Conservation (phyloP, 2,888 invertebrate genomes). For the Cephus runcator region DNA sequence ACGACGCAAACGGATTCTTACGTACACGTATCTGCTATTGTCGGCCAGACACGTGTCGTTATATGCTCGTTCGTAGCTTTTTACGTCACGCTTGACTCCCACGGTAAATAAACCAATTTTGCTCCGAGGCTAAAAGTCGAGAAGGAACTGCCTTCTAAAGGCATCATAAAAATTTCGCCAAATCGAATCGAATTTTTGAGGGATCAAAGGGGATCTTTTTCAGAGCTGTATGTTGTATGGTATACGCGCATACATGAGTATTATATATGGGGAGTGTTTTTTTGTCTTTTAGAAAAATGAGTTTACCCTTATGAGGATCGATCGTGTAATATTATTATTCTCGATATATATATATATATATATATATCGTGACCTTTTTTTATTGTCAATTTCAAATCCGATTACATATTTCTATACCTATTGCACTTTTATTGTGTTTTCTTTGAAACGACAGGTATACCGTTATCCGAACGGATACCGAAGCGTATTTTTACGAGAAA, state of each 20-base stretch:
- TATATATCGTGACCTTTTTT: neutral
- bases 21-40: neutral
- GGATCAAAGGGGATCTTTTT: neutral
- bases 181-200: neutral
- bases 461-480: neutral
- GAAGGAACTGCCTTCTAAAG: neutral
- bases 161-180: neutral
- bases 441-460: neutral
- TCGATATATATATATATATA: no score
- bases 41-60: neutral
- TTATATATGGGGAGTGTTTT: neutral
- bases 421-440: neutral
- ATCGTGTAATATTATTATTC: neutral
- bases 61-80: neutral
- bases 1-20: slow-evolving; percentile 8
- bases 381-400: neutral
- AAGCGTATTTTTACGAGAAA: neutral
- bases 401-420: neutral
- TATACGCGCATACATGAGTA: neutral
- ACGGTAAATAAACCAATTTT: neutral
- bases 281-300: neutral
- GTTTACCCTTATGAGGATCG: neutral
- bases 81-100: neutral
- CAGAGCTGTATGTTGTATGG: neutral
- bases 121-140: neutral